These are phyloP conservation scores for Drosophila pseudotalamancana DNA, from an alignment of 2,888 invertebrate genomes.

Conservation along the genomic window DNA sequence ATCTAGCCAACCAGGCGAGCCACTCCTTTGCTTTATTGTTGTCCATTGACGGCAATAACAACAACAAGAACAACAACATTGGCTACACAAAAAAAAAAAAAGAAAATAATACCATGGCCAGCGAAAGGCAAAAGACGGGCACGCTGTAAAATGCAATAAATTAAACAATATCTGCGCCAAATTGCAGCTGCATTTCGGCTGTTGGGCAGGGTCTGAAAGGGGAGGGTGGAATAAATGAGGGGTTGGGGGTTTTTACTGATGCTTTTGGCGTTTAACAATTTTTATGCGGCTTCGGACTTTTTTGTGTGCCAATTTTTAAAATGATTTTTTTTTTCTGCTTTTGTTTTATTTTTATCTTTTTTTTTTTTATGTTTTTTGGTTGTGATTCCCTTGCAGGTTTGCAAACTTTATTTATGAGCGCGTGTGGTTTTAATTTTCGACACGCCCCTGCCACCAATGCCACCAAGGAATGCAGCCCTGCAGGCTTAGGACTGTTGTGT, in stretches of 20 bases:
- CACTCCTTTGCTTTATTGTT: constrained; percentile 76
- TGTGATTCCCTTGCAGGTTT: constrained; percentile 45
- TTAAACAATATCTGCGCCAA: constrained; percentile 79
- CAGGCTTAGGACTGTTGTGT: no score
- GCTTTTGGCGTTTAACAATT: constrained; percentile 75
- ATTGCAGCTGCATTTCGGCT: constrained; percentile 73
- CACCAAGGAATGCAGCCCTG: constrained; percentile 27
- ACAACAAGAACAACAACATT: constrained; percentile 32
- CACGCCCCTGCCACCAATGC: neutral
- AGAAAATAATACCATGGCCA: constrained; percentile 18
- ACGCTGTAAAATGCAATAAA: constrained; percentile 79
- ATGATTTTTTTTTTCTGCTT: constrained; percentile 29
- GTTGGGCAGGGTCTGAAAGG: constrained; percentile 26
- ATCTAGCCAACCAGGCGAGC: constrained; percentile 58
- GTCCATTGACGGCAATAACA: constrained; percentile 63
- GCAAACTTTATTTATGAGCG: constrained; percentile 54
- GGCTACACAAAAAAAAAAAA: constrained; percentile 2
- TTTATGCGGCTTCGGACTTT: constrained; percentile 63
- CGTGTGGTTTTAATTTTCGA: constrained; percentile 57
- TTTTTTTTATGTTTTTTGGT: constrained; percentile 12
- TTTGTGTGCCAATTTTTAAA: constrained; percentile 55
- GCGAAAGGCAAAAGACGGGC: constrained; percentile 58
- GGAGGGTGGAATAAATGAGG: neutral
- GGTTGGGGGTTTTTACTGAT: constrained; percentile 56
- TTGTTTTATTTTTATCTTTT: constrained; percentile 17